Evolutionary conservation across 1,140 invertebrate species (phyloP), one percentile per base, ranked within the genome.

Genomic region (Holcopasites calliopsidis): DNA sequence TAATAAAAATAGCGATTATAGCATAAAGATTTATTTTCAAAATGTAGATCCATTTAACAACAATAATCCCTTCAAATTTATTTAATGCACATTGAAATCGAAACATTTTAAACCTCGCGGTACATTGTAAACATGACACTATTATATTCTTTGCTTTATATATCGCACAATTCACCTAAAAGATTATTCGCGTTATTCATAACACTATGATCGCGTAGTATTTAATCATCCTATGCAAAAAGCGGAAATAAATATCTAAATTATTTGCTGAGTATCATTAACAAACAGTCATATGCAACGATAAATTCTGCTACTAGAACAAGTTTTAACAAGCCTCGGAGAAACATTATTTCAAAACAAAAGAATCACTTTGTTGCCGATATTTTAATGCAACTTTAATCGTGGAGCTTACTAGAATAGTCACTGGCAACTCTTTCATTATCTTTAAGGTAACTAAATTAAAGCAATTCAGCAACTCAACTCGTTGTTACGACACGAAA

Each of bases 211-310:
- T 50, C 18, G 44, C n/a, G 47, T 16, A 11, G 16, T 35, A 58
- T 21, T 42, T 57, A 33, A 35, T 33, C 23, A 44, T 55, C 21
- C 11, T 47, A 44, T 55, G 40, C 40, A 60, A 3, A 35, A 21
- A 60, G 38, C 68, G 60, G 13, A 8, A 28, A 50, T n/a, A 61
- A 61, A n/a, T 61, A 62, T 60, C 3, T 61, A 21, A 49, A 50
- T n/a, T 31, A 7, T 62, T 50, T 21, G 18, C 40, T 40, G 40
- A 21, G 23, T 61, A 28, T 50, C 7, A 47, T 21, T 28, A 23
- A 57, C 16, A 10, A 38, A 52, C 21, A 49, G 16, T 38, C 5
- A 26, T 38, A 13, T 52, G 18, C n/a, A n/a, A n/a, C n/a, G n/a
- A n/a, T 40, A 40, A 40, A 13, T 28, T 31, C 28, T 50, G 13